phyloP scores from a whole-genome alignment of 2,797 vertebrate species.

The Tragelaphus oryx region DNA sequence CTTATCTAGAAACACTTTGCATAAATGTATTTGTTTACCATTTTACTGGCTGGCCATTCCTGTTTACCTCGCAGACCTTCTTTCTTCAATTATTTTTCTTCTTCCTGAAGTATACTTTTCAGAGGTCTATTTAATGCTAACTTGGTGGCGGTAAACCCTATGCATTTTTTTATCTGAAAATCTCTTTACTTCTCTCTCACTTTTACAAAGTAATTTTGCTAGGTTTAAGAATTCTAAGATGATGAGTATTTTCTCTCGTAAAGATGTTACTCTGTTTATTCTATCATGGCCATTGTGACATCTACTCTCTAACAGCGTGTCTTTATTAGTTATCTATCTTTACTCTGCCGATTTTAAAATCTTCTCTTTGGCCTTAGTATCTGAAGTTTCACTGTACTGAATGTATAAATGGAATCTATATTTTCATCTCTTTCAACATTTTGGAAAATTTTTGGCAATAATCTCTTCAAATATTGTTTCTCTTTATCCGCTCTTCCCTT shows the following conservation, averaged over 20 bases:
- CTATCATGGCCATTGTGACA: not conserved
- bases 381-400: not conserved
- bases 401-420: not conserved
- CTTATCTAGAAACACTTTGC: not conserved
- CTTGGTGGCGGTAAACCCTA: not conserved
- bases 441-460: not conserved
- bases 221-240: not conserved
- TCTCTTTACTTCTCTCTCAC: not conserved
- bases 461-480: not conserved
- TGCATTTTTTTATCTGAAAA: not conserved
- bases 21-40: not conserved
- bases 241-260: not conserved
- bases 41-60: not conserved
- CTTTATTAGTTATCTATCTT: not conserved
- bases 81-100: not conserved
- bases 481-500: not conserved
- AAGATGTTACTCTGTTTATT: not conserved
- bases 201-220: not conserved
- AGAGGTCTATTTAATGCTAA: not conserved
- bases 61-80: not conserved
- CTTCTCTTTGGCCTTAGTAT: not conserved
- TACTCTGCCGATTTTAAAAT: constrained; percentile 1
- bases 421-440: not conserved
- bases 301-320: not conserved
- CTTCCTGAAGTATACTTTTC: not conserved